phyloP scores from a whole-genome alignment of 1,140 invertebrate species.

The Dinoponera quadriceps region DNA sequence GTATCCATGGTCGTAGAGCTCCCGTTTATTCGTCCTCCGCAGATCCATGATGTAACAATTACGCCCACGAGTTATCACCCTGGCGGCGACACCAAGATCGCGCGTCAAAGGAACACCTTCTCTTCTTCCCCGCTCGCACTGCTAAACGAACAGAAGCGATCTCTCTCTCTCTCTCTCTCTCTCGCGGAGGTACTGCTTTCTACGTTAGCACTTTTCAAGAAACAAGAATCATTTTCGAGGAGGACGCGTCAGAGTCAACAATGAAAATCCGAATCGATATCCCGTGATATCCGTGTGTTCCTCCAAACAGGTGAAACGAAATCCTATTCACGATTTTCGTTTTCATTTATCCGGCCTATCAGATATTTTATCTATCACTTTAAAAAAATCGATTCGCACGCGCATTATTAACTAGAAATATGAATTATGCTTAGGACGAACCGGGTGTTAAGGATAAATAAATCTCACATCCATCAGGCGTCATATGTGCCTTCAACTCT shows the following conservation, averaged over 20 bases:
- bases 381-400: too few species aligned
- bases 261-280: not conserved
- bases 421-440: too few species aligned
- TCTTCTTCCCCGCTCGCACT: conserved; percentile 10
- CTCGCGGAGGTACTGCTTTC: not conserved
- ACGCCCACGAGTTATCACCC: conserved; percentile 77
- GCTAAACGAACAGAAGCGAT: conserved; percentile 11
- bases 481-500: too few species aligned
- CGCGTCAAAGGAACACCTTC: conserved; percentile 65
- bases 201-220: not conserved
- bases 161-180: not conserved
- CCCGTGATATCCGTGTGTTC: too few species aligned
- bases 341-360: too few species aligned
- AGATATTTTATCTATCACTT: too few species aligned
- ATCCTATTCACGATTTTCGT: too few species aligned
- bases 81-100: conserved; percentile 4
- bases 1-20: conserved; percentile 19
- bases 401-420: too few species aligned
- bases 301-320: too few species aligned
- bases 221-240: conserved; percentile 1
- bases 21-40: conserved; percentile 57
- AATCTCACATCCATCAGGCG: too few species aligned
- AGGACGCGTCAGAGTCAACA: too few species aligned
- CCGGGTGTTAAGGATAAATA: too few species aligned
- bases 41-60: conserved; percentile 82